Evolutionary conservation across 2,113 vertebrate species (phyloP), one percentile per base, ranked within the genome.

Genomic region (Myocastor coypus): DNA sequence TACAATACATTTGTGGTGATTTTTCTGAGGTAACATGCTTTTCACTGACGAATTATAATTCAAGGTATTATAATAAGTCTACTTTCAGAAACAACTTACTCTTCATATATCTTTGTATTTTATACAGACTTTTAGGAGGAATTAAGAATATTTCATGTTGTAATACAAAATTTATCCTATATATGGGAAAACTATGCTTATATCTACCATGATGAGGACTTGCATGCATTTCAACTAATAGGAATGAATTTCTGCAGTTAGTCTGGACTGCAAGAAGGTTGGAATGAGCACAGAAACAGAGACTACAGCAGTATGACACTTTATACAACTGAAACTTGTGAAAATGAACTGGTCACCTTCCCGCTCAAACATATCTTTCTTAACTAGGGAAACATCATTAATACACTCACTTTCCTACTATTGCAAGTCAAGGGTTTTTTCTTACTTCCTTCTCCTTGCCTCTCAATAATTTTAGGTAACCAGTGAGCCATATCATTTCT

Each of bases 61-160:
- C 37, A 94, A 57, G 32, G 88, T 89, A 88, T 91, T 77, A 91
- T 37, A 73, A 87, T 81, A 87, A 84, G 4, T 77, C 16, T 77
- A 77, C 19, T 89, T 69, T 84, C 77, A 95, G 57, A 92, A 92
- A 92, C 19, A 90, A 8, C 50, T 92, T 87, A 73, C 34, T 78
- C 28, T 94, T 92, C 42, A 17, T 13, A 30, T 63, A 75, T 30
- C 34, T 83, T 89, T 94, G 57, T 57, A 83, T 66, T 89, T 73
- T 20, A 55, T 75, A 14, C 64, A 94, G 30, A 52, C 28, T 42
- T 63, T 88, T n/a, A 80, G 59, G n/a, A 78, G 46, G 28, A 34
- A 93, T 64, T n/a, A 94, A 50, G 61, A 57, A 26, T 59, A 63
- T 94, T 91, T 83, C 16, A 57, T 84, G 40, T 42, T 91, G 11